Evolutionary conservation across 2,888 invertebrate genomes (phyloP), one percentile per base, ranked within the genome.

Genomic region (Argynnis bischoffii): DNA sequence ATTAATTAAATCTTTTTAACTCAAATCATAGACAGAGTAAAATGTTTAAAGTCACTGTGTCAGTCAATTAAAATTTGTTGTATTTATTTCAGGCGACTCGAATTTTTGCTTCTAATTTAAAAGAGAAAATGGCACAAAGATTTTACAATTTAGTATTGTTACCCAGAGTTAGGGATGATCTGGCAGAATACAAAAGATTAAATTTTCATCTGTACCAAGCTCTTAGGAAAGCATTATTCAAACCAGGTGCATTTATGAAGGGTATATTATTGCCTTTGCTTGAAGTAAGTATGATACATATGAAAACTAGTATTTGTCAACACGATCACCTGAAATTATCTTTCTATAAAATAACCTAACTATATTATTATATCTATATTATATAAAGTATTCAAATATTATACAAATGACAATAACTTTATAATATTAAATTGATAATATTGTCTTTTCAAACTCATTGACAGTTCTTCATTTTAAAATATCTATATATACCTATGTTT

Each of bases 241-340:
- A 99, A 85, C 99, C 99, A 54, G 98, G 97, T 26, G 99, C 98
- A 54, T 99, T 99, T 80, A 99, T 99, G 97, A 99, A 99, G 92
- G 99, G 96, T 55, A 94, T 96, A 74, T 85, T 96, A 59, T 81
- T 96, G 67, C 96, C 96, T 0, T 86, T 97, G 55, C 86, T 96
- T 50, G 96, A 95, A 84, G 93, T 93, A 80, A 83, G 75, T 77
- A 65, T 59, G 21, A 47, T 8, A 26, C 41, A 3, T 6, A n/a
- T 15, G n/a, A 15, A 51, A 15, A 16, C 3, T 16, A 16, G 6
- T 26, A 41, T 41, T 41, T 41, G 35, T 8, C 11, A 41, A 41
- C 11, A 11, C 35, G 2, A 26, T 11, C 35, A 6, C 2, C 11
- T 41, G 11, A 8, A 41, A 41, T 11, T 41, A 6, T 31, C 31